These are phyloP conservation scores for Amazona vittata DNA, from an alignment of 2,113 vertebrate genomes.

Conservation along the genomic window DNA sequence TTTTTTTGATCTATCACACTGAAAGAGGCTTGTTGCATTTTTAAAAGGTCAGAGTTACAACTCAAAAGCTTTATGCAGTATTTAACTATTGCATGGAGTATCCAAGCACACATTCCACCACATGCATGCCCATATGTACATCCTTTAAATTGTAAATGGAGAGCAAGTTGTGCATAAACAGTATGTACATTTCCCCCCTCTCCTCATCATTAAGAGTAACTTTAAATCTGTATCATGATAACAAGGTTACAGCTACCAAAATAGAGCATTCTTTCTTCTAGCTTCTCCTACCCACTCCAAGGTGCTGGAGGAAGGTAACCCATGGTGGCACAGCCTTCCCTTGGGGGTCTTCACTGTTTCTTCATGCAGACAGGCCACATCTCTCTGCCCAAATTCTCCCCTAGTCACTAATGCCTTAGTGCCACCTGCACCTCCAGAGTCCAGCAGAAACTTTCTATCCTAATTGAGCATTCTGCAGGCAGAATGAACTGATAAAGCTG, in stretches of 20 bases:
- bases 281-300: neutral
- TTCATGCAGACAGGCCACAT: neutral
- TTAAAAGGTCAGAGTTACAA: neutral
- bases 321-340: neutral
- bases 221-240: neutral
- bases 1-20: neutral
- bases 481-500: neutral
- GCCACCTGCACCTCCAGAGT: neutral
- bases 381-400: neutral
- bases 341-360: neutral
- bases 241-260: neutral
- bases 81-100: neutral
- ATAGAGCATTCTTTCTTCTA: neutral
- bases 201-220: neutral
- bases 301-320: neutral
- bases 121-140: rapidly evolving
- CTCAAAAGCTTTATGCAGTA: neutral
- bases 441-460: neutral
- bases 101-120: neutral
- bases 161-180: neutral
- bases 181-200: neutral
- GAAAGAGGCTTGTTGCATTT: neutral
- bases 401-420: neutral
- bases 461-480: neutral
- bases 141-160: neutral